Evolutionary conservation across 2,888 invertebrate genomes (phyloP).

Genomic region (Trypoxylon attenuatum): DNA sequence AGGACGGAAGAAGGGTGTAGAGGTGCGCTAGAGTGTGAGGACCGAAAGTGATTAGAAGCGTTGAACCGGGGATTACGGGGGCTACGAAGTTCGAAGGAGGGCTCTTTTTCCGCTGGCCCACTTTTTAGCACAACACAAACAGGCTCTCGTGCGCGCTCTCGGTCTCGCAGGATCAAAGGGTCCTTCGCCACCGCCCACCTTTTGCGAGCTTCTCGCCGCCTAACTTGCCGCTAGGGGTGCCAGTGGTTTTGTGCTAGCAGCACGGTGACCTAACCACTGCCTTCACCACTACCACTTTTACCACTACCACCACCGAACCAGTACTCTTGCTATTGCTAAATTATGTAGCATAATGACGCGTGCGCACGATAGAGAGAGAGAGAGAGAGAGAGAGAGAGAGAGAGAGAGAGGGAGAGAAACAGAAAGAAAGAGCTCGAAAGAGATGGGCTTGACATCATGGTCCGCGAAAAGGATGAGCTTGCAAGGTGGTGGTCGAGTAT

Average conservation of each 20-base stretch:
- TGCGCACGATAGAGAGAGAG: slow-evolving; percentile 9
- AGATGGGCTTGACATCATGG: too few species aligned
- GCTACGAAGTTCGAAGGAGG: slow-evolving; percentile 11
- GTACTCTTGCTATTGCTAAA: too few species aligned
- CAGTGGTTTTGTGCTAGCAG: slow-evolving; percentile 49
- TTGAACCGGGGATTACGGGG: slow-evolving; percentile 23
- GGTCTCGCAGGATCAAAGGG: slow-evolving; percentile 56
- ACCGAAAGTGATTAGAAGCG: slow-evolving; percentile 21
- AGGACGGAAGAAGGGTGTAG: slow-evolving; percentile 11
- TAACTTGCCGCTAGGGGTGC: slow-evolving; percentile 50
- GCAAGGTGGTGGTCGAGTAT: neutral
- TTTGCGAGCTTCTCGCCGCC: slow-evolving; percentile 45
- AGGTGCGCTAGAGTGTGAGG: slow-evolving; percentile 5
- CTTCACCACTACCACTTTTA: neutral
- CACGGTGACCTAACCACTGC: slow-evolving; percentile 41
- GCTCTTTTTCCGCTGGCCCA: slow-evolving; percentile 47
- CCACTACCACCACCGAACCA: slow-evolving; percentile 37
- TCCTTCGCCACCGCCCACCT: slow-evolving; percentile 45
- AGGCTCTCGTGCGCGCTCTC: slow-evolving; percentile 21
- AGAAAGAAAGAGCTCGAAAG: neutral
- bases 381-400: slow-evolving; percentile 13
- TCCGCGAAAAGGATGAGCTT: too few species aligned
- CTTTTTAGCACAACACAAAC: slow-evolving; percentile 57
- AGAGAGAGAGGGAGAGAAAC: neutral
- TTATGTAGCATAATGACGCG: slow-evolving; percentile 67